phyloP scores from a whole-genome alignment of 2,113 vertebrate genomes.

The Nycticebus coucang region DNA sequence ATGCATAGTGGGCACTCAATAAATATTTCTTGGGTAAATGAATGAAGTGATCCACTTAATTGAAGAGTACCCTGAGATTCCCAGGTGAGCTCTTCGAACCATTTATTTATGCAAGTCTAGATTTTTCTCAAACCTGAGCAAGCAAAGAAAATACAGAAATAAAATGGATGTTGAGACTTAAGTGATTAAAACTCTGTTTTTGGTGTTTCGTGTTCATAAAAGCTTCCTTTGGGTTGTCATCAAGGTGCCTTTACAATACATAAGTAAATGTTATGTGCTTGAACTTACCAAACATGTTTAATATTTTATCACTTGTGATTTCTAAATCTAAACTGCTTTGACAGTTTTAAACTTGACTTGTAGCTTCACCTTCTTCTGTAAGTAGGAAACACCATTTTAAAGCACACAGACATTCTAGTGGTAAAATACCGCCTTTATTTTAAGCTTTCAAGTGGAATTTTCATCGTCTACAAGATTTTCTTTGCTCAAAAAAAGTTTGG shows the following conservation, averaged over 20 bases:
- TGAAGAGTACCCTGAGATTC: not conserved
- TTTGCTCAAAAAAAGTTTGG: not conserved
- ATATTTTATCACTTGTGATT: conserved; percentile 38
- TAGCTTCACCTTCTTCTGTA: not conserved
- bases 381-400: not conserved
- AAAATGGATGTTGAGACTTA: not conserved
- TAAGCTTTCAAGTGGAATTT: not conserved
- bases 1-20: not conserved
- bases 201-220: conserved; percentile 27
- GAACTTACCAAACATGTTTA: not conserved
- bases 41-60: not conserved
- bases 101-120: not conserved
- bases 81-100: not conserved
- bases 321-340: conserved; percentile 9
- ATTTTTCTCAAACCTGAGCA: not conserved
- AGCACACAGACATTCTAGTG: not conserved
- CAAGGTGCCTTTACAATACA: not conserved
- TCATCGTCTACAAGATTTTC: not conserved
- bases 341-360: conserved; percentile 1
- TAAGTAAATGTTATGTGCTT: not conserved
- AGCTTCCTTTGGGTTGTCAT: not conserved
- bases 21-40: not conserved
- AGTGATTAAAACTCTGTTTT: not conserved
- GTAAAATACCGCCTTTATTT: not conserved
- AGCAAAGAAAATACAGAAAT: conserved; percentile 44